Evolutionary conservation across 1,140 invertebrate species (phyloP), one percentile per base, ranked within the genome.

Genomic region (Pogonognathellus flavescens): DNA sequence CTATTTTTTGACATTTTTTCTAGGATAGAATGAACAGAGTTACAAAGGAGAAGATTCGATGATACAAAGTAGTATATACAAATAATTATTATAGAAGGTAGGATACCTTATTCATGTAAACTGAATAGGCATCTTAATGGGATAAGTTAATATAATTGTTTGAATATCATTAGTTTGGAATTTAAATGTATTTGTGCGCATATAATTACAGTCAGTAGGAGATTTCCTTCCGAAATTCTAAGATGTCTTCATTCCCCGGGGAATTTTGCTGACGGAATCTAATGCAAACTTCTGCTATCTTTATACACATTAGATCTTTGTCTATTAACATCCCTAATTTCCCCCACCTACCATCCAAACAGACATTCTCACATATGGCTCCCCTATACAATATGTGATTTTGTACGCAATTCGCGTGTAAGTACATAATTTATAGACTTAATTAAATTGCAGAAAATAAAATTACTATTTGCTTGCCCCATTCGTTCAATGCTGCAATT

Each of bases 361-460:
- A 62, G 0, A 59, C 14, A 2, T 66, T 14, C 80, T 57, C 80
- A 81, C 80, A 81, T 52, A 81, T 81, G 80, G 53, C 70, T 76
- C 70, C 41, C 49, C 31, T 57, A n/a, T n/a, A 9, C 31, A 41
- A 41, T 41, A 6, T 41, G 31, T 1, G 31, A 41, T 41, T 41
- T 41, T 41, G 31, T 41, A 41, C 1, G 31, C 31, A 41, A 41
- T 41, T 41, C 31, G n/a, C n/a, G 60, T 62, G 20, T 22, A 62
- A 0, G 10, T 25, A 66, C 60, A 66, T 66, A 83, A 83, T 83
- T 83, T 83, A 83, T 83, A 41, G 82, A 62, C 50, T 83, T 62
- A 83, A 83, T 83, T 83, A 83, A 83, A 57, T 83, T 57, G 20
- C 25, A 83, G 25, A 83, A 83, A 83, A 83, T 83, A 66, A 81